Evolutionary conservation across 2,888 invertebrate genomes (phyloP).

Genomic region (Pristionchus exspectatus): DNA sequence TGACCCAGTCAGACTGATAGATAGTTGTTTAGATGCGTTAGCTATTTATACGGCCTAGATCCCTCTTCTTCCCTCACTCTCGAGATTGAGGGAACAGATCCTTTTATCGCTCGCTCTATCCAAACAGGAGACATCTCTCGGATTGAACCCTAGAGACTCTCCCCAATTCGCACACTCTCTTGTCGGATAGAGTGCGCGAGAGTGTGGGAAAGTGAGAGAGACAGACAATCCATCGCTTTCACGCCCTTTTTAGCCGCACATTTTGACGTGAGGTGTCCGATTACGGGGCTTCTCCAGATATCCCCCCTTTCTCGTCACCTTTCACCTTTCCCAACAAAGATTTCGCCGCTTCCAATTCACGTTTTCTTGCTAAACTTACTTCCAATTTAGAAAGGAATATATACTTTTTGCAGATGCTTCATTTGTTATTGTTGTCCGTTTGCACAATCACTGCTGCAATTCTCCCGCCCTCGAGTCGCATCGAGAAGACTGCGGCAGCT

Average conservation of each 20-base stretch:
- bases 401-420: constrained; percentile 17
- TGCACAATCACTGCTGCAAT: neutral
- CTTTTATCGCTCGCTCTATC: constrained; percentile 29
- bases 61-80: neutral
- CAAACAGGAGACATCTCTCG: constrained; percentile 1
- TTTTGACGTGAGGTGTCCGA: constrained; percentile 21
- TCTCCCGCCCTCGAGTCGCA: constrained; percentile 40
- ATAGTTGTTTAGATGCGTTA: neutral
- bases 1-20: neutral
- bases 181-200: neutral
- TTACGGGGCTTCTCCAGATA: constrained; percentile 9
- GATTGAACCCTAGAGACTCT: neutral
- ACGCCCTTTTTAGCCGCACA: constrained; percentile 43
- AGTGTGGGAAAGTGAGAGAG: neutral
- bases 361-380: neutral
- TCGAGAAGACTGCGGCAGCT: constrained; percentile 1
- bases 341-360: neutral
- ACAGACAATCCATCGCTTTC: too few relatives aligned
- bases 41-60: constrained; percentile 12
- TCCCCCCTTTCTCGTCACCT: neutral
- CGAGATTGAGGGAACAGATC: constrained; percentile 26
- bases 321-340: neutral
- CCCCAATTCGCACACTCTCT: neutral
- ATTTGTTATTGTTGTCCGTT: neutral
- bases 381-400: neutral